These are phyloP conservation scores for Pseudococcus longispinus DNA, from an alignment of 2,888 invertebrate species.

Conservation along the genomic window DNA sequence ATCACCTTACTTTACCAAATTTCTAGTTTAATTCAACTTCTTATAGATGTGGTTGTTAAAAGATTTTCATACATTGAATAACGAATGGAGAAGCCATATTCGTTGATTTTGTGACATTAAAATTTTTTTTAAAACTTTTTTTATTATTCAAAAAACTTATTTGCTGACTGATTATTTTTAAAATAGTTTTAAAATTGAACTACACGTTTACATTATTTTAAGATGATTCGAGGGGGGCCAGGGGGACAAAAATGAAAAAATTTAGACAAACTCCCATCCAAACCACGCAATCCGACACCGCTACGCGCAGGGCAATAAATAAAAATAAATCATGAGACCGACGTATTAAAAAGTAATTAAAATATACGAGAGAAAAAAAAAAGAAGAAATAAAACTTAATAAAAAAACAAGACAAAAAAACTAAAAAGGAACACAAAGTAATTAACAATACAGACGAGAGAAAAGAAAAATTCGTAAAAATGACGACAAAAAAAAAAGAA, in stretches of 20 bases:
- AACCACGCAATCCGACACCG: not conserved
- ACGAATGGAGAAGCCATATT: too few species aligned
- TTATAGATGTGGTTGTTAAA: too few species aligned
- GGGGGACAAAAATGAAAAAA: not conserved
- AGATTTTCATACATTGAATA: too few species aligned
- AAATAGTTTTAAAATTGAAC: not conserved
- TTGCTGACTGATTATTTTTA: not conserved
- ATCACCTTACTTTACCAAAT: too few species aligned
- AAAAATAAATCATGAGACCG: constrained; percentile 42
- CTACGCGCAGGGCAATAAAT: constrained; percentile 17
- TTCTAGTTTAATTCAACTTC: too few species aligned
- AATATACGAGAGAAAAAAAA: constrained; percentile 10
- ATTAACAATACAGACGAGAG: constrained; percentile 35
- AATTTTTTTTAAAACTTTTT: too few species aligned
- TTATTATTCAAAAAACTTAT: too few species aligned
- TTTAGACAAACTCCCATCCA: not conserved
- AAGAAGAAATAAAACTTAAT: constrained; percentile 25
- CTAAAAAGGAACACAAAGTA: constrained; percentile 47
- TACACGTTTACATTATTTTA: not conserved
- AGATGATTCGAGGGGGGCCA: not conserved
- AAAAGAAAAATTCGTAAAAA: constrained; percentile 17
- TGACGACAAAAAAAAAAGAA: not conserved
- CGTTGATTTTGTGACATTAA: too few species aligned
- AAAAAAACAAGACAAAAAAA: constrained; percentile 20
- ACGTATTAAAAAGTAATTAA: not conserved